These are phyloP conservation scores for Hedychridium roseum DNA, from an alignment of 2,888 invertebrate genomes.

Conservation along the genomic window DNA sequence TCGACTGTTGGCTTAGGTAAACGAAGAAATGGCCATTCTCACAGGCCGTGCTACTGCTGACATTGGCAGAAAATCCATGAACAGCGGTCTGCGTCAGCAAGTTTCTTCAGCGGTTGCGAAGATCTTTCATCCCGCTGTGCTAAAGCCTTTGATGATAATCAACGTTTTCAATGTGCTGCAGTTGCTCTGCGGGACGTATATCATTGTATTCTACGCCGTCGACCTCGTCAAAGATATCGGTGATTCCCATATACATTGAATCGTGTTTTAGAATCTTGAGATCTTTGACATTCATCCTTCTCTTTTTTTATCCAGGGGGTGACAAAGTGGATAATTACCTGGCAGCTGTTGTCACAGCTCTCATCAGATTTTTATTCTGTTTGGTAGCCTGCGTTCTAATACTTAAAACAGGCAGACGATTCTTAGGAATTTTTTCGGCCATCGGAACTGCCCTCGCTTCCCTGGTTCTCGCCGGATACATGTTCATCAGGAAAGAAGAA, in stretches of 20 bases:
- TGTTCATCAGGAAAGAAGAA: constrained; percentile 60
- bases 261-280: neutral
- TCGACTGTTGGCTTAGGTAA: too few species aligned
- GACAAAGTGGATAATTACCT: constrained; percentile 63
- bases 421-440: constrained; percentile 74
- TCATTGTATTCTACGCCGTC: constrained; percentile 82
- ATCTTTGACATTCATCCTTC: neutral
- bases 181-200: constrained; percentile 78
- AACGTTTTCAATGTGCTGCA: constrained; percentile 78
- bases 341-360: constrained; percentile 76
- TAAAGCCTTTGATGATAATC: constrained; percentile 78
- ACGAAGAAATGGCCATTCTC: constrained; percentile 42
- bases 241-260: constrained; percentile 16
- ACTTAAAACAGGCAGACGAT: constrained; percentile 71
- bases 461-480: constrained; percentile 68
- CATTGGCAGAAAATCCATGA: constrained; percentile 27
- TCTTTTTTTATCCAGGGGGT: constrained; percentile 61
- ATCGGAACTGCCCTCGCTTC: constrained; percentile 74
- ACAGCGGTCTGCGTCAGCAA: constrained; percentile 31
- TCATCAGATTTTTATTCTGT: constrained; percentile 72
- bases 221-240: constrained; percentile 72
- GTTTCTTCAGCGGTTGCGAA: constrained; percentile 33
- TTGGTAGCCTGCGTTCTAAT: constrained; percentile 73
- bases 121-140: constrained; percentile 70
- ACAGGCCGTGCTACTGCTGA: constrained; percentile 42